Percentiles rank a stretch among this genome's conserved stretches.
Conservation (phyloP, 2,113 vertebrate genomes). For the Daubentonia madagascariensis region DNA sequence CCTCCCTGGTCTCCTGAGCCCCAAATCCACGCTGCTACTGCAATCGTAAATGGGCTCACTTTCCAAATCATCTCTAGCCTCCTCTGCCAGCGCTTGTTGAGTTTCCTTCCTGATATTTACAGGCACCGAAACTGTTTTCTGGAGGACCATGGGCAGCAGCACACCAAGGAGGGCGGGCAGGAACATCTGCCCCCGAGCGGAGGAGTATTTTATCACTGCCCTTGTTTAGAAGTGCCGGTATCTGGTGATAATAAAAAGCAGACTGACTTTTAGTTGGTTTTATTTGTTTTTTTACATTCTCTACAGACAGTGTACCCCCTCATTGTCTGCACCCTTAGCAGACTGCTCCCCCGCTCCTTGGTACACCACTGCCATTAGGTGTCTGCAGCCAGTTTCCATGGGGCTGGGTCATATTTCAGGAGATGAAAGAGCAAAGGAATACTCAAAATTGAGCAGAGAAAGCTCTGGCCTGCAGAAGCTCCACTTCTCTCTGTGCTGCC, state of each 20-base stretch:
- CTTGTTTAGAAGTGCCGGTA: background rate
- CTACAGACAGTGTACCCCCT: background rate
- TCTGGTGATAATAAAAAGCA: background rate
- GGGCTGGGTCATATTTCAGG: background rate
- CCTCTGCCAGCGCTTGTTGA: background rate
- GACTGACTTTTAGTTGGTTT: background rate
- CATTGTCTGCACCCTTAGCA: background rate
- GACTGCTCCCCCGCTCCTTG: too few relatives aligned
- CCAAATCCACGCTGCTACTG: background rate
- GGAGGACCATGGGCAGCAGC: background rate
- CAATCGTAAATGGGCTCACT: background rate
- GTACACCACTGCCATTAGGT: background rate
- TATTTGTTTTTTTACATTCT: background rate
- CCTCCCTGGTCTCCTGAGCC: background rate
- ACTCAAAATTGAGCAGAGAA: background rate
- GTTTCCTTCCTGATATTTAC: too few relatives aligned
- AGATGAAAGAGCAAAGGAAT: background rate
- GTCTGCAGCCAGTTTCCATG: background rate
- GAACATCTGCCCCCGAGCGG: background rate
- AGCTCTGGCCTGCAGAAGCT: background rate
- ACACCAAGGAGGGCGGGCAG: fast-evolving
- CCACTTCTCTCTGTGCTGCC: background rate
- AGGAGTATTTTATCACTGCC: background rate
- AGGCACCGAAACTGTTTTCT: background rate
- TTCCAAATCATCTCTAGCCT: background rate